Evolutionary conservation across 2,888 invertebrate genomes (phyloP).

Genomic region (Ichneumoninae sp.): DNA sequence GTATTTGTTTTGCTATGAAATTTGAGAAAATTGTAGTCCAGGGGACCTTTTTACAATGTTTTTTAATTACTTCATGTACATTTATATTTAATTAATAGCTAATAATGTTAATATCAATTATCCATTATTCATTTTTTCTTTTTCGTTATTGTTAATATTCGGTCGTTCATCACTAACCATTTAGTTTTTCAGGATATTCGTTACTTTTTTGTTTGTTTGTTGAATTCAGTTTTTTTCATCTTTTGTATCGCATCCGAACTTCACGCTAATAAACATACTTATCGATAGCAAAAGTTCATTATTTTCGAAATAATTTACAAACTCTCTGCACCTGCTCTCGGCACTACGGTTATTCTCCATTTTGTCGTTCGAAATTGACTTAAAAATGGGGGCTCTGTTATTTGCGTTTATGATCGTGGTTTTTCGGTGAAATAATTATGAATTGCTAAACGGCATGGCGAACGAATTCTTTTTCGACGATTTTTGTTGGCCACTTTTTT

Average conservation of each 20-base stretch:
- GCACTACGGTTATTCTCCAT: conserved; percentile 8
- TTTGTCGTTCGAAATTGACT: neutral
- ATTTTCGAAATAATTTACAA: conserved; percentile 73
- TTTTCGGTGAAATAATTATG: neutral
- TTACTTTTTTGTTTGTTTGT: conserved; percentile 16
- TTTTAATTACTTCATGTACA: conserved; percentile 66
- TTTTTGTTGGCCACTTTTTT: conserved; percentile 4
- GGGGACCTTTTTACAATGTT: conserved; percentile 69
- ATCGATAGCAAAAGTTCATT: conserved; percentile 75
- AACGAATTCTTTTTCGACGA: neutral
- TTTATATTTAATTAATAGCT: conserved; percentile 61
- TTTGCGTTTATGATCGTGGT: conserved; percentile 2
- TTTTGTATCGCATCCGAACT: conserved; percentile 48
- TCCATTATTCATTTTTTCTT: conserved; percentile 7
- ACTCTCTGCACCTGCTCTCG: conserved; percentile 39
- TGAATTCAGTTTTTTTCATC: conserved; percentile 15
- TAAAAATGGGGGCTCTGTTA: conserved; percentile 1
- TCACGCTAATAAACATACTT: conserved; percentile 70
- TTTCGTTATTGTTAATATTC: conserved; percentile 72
- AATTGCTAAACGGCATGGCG: neutral
- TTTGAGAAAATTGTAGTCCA: neutral
- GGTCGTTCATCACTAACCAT: conserved; percentile 71
- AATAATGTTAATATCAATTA: conserved; percentile 58
- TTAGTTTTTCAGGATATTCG: conserved; percentile 61
- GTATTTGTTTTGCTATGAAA: neutral